Percentiles rank a stretch among this genome's conserved stretches.
Evolutionary conservation across 2,797 vertebrate species (phyloP).

Genomic region (Pipistrellus nathusii): DNA sequence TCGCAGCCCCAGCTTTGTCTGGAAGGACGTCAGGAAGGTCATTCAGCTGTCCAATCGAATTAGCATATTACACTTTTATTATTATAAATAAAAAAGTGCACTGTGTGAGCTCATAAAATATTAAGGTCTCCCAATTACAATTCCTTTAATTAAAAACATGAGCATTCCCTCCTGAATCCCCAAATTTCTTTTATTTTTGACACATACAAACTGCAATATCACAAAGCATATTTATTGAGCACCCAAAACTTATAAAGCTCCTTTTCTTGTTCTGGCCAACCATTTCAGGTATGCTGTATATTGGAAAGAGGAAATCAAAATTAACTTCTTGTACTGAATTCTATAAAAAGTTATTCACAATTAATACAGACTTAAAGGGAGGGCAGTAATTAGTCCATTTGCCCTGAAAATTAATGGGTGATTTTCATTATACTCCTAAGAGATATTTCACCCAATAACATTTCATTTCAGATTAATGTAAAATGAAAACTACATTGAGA

Average conservation of each 20-base stretch:
- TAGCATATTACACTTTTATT: no score
- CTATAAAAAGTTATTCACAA: constrained; percentile 86
- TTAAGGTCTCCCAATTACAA: constrained; percentile 19
- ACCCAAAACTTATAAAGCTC: constrained; percentile 9
- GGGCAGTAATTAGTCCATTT: constrained; percentile 86
- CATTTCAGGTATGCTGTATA: constrained; percentile 49
- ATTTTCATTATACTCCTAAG: constrained; percentile 85
- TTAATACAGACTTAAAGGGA: constrained; percentile 80
- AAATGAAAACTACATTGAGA: constrained; percentile 81
- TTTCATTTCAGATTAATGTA: constrained; percentile 83
- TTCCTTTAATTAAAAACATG: constrained; percentile 67
- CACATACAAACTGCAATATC: constrained; percentile 60
- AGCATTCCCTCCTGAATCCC: constrained; percentile 31
- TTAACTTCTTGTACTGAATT: constrained; percentile 81
- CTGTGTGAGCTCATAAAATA: constrained; percentile 32
- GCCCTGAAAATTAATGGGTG: constrained; percentile 87
- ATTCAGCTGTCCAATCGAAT: no score
- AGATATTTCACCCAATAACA: constrained; percentile 84
- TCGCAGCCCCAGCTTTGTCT: no score
- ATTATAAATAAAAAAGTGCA: not conserved
- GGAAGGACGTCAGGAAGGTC: no score
- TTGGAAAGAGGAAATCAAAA: constrained; percentile 82
- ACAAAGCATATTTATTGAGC: constrained; percentile 66
- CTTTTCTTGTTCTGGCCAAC: constrained; percentile 66
- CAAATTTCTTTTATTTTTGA: constrained; percentile 64